These are phyloP conservation scores for Bembecia ichneumoniformis DNA, from an alignment of 2,888 invertebrate genomes.

Conservation along the genomic window DNA sequence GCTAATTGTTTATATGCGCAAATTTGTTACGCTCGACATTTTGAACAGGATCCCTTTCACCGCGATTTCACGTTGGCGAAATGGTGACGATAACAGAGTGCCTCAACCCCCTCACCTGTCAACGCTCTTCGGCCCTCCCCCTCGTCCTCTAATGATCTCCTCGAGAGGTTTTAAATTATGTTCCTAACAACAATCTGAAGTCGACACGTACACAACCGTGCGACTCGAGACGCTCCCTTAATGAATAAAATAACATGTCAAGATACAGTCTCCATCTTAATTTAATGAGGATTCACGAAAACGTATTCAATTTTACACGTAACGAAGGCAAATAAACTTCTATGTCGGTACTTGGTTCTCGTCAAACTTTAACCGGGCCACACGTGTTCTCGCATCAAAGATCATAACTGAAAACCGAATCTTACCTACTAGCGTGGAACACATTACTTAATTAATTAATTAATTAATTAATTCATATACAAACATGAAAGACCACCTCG, in stretches of 20 bases:
- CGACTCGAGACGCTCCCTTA: conserved; percentile 48
- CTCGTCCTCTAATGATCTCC: conserved; percentile 50
- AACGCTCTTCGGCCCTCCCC: conserved; percentile 21
- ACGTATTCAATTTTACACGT: conserved; percentile 66
- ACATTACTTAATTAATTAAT: conserved; percentile 53
- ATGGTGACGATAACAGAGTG: not conserved
- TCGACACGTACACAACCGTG: conserved; percentile 50
- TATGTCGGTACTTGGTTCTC: not conserved
- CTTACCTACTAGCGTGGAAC: not conserved
- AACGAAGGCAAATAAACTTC: conserved; percentile 62
- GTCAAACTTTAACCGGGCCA: conserved; percentile 3
- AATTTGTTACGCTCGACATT: too few relatives aligned
- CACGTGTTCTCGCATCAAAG: conserved; percentile 4
- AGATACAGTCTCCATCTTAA: conserved; percentile 66
- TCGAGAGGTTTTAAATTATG: conserved; percentile 64
- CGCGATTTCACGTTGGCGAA: too few relatives aligned
- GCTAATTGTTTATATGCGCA: too few relatives aligned
- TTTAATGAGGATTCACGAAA: conserved; percentile 64
- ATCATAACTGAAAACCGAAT: conserved; percentile 1
- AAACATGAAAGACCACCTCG: conserved; percentile 53
- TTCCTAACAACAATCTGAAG: conserved; percentile 60
- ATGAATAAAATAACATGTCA: conserved; percentile 71
- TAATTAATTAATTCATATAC: conserved; percentile 28
- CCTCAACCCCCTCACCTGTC: conserved; percentile 1
- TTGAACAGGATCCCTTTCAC: too few relatives aligned